A percentile compares a stretch with the other conserved stretches of the same genome.
phyloP scores from a whole-genome alignment of 1,140 invertebrate genomes.

The Saccostrea echinata region DNA sequence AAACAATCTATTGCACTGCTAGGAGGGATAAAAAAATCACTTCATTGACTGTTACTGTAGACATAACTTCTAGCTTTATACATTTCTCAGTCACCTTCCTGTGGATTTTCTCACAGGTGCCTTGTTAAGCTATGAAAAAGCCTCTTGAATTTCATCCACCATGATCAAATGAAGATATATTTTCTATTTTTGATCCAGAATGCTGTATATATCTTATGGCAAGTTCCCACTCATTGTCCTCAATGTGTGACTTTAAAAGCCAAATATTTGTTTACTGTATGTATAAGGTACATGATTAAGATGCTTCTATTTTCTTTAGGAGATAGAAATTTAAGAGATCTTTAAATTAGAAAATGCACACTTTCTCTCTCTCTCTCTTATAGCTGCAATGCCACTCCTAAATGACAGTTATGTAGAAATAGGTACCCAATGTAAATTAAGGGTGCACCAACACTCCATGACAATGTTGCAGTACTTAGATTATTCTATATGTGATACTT shows the following conservation, averaged over 20 bases:
- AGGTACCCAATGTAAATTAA: too few species aligned
- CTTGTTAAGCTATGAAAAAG: background rate
- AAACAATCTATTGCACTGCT: slow-evolving; percentile 28
- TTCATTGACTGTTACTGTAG: background rate
- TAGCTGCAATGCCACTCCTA: too few species aligned
- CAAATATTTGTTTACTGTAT: too few species aligned
- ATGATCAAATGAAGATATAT: background rate
- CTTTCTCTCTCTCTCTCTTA: too few species aligned
- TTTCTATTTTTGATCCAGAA: background rate
- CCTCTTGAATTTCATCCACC: background rate
- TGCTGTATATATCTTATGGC: background rate
- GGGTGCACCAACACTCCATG: too few species aligned
- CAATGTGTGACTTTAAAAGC: background rate
- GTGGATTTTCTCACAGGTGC: slow-evolving; percentile 23
- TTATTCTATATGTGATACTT: too few species aligned
- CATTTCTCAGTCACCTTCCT: background rate
- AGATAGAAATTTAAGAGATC: too few species aligned
- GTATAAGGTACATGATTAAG: too few species aligned
- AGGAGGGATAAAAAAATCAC: background rate
- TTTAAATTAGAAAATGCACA: too few species aligned
- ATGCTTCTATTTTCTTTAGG: too few species aligned
- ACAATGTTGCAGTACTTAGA: too few species aligned
- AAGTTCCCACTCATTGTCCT: background rate
- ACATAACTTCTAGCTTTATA: background rate
- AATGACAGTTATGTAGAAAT: too few species aligned